phyloP scores from a whole-genome alignment of 1,140 invertebrate genomes.

The Zaprionus camerounensis region DNA sequence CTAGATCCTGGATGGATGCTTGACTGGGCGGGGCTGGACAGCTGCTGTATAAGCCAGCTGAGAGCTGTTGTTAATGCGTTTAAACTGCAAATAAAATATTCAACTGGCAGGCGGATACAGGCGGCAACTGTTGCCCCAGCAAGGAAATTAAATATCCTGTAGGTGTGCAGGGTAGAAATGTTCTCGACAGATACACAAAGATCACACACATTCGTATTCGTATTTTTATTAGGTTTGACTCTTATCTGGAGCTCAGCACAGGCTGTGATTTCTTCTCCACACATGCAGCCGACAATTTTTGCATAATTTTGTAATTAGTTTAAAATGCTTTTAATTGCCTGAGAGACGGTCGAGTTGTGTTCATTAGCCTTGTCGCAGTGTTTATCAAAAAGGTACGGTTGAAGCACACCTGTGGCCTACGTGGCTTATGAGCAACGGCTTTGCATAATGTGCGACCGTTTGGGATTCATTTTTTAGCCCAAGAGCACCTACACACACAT shows the following conservation, averaged over 20 bases:
- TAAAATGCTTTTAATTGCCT: slow-evolving; percentile 65
- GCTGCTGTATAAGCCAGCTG: slow-evolving; percentile 5
- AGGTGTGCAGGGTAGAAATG: slow-evolving; percentile 5
- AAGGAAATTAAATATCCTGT: slow-evolving; percentile 75
- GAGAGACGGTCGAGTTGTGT: slow-evolving; percentile 18
- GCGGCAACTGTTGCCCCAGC: slow-evolving; percentile 17
- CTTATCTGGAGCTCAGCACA: slow-evolving; percentile 32
- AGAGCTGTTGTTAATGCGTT: slow-evolving; percentile 40
- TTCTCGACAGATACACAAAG: slow-evolving; percentile 10
- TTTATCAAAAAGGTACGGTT: slow-evolving; percentile 45
- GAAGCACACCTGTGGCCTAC: slow-evolving; percentile 48
- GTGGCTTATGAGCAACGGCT: slow-evolving; percentile 40
- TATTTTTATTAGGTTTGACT: slow-evolving; percentile 34
- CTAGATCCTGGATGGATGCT: slow-evolving; percentile 22
- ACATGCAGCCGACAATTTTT: slow-evolving; percentile 49
- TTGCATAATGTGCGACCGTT: slow-evolving; percentile 35
- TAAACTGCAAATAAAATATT: slow-evolving; percentile 43
- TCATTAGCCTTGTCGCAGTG: slow-evolving; percentile 31
- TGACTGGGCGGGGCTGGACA: background rate
- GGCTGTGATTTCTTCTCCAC: slow-evolving; percentile 32
- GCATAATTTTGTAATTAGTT: slow-evolving; percentile 76
- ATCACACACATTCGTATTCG: slow-evolving; percentile 25
- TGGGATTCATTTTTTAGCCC: slow-evolving; percentile 5
- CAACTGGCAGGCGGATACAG: slow-evolving; percentile 43
- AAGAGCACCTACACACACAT: background rate